Conservation (phyloP, 2,113 vertebrate genomes). For the Nothocercus nigrocapillus region DNA sequence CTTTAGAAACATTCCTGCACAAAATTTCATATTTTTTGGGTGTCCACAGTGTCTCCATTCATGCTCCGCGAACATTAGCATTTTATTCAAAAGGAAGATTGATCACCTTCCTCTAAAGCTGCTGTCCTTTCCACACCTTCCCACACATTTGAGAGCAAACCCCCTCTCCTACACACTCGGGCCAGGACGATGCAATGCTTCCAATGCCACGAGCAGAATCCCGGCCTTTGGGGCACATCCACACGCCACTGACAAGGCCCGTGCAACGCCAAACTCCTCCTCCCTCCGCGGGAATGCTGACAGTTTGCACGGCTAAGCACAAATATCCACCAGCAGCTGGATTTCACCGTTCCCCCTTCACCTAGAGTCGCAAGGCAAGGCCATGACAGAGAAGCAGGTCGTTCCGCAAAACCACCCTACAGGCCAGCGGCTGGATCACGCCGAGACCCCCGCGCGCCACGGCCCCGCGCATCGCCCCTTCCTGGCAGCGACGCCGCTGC, state of each 20-base stretch:
- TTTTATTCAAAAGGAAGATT: neutral
- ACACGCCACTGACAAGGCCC: fast-evolving
- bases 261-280: neutral
- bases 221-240: neutral
- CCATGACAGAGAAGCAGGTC: neutral
- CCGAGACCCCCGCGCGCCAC: fast-evolving
- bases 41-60: neutral
- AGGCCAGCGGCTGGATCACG: neutral
- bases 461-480: neutral
- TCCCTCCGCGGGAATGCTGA: fast-evolving
- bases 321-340: conserved; percentile 24
- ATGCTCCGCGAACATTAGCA: neutral
- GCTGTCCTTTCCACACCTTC: neutral
- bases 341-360: neutral
- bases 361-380: neutral
- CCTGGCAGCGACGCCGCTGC: fast-evolving
- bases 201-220: neutral
- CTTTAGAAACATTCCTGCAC: neutral
- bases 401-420: neutral
- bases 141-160: neutral
- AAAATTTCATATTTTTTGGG: neutral
- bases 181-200: neutral
- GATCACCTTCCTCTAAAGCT: neutral
- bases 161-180: neutral
- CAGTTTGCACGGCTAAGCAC: neutral